Evolutionary conservation across 92 coral and sea anemone genomes (phyloP), one percentile per base, ranked within the genome.

Genomic region (Palythoa caribaeorum): DNA sequence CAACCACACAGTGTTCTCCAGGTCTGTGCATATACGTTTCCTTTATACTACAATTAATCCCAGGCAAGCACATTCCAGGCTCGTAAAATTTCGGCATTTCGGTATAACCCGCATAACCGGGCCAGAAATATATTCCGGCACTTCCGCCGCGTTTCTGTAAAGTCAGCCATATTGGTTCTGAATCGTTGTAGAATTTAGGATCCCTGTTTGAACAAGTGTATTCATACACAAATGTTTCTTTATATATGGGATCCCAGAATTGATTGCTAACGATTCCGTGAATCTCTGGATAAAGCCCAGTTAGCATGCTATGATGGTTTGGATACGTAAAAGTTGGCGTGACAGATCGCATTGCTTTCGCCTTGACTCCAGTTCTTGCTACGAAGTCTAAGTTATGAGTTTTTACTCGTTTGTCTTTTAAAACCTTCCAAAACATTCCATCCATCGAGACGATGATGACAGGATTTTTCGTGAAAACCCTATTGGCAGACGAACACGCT

Each of bases 101-200:
- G 0, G 51, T 77, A 47, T 88, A 88, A 35, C 91, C 81, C 14
- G 63, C 81, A 51, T 76, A 57, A 11, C 81, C 91, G 44, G 91
- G 91, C 91, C 91, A 88, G 51, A 88, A 88, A 80, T 53, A 88
- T 0, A 59, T 37, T 39, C 81, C 91, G 3, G 87, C 65, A 3
- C 44, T 36, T 0, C 91, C 91, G 53, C 87, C 87, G 14, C 69
- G 91, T 16, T 52, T 88, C 44, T 88, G 81, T 9, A 88, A 38
- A 3, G 87, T 88, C 40, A 88, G 63, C 91, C 91, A 88, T 20
- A 88, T 73, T 39, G 91, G 91, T 50, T 88, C 87, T 8, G 91
- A 57, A 35, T 57, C 65, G 83, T 80, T 88, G 81, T 88, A 88
- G 80, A 88, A 88, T 55, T 80, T 88, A 16, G 91, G 91, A 15